Evolutionary conservation across 1,140 invertebrate genomes (phyloP), one percentile per base, ranked within the genome.

Genomic region (Coenobita brevimanus): DNA sequence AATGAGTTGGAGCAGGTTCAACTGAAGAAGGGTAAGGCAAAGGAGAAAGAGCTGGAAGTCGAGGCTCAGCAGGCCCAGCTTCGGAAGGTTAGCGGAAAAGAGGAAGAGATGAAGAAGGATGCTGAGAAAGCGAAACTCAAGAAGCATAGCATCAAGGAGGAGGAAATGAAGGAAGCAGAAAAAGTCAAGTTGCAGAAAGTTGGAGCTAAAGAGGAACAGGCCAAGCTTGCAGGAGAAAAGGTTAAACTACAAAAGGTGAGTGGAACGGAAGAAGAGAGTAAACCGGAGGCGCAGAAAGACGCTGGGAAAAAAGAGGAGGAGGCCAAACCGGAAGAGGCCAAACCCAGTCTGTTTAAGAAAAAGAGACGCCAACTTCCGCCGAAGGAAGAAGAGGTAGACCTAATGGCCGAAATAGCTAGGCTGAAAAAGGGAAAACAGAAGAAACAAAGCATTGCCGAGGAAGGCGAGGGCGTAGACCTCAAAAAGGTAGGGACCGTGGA

Each of bases 171-270:
- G 50, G 84, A 86, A 24, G 84, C 24, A 4, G 60, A 86, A 30
- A 80, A 67, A 38, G 62, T 69, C 50, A 75, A 86, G 64, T 62
- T 86, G 15, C 73, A 85, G n/a, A 36, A 41, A 36, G 54, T 75
- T 8, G 36, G 30, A 60, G 54, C 33, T 10, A 85, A 78, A 62
- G 71, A 76, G 64, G 43, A 79, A 38, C 21, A 71, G 50, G 64
- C 46, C 76, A 73, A 21, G 13, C 67, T 73, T n/a, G 82, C 73
- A 36, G 50, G 33, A 33, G 64, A 83, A 57, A 83, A 83, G 60
- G 67, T 83, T 57, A 41, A 83, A 33, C 67, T 85, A 15, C 73
- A 85, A 78, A 85, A 85, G 41, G 78, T 87, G 15, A 76, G 67
- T 41, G 60, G 17, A 3, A 78, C 78, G 57, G 46, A 73, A 30